These are phyloP conservation scores for Syrphus vitripennis DNA, from an alignment of 2,888 invertebrate species.

Conservation along the genomic window DNA sequence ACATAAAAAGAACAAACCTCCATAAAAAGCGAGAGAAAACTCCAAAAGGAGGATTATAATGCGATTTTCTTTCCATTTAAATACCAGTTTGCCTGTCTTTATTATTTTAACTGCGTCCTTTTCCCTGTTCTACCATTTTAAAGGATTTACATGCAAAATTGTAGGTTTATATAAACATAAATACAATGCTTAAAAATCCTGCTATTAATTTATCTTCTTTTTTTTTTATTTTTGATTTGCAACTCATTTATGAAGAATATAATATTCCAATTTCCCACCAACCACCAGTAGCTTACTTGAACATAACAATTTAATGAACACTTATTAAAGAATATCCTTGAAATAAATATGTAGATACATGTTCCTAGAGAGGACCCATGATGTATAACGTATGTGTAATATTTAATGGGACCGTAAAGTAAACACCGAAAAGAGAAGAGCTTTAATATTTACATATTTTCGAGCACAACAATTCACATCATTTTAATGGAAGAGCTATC, in stretches of 20 bases:
- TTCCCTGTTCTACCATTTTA: not conserved
- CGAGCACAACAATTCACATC: not conserved
- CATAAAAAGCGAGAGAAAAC: not conserved
- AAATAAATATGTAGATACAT: not conserved
- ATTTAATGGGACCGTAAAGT: not conserved
- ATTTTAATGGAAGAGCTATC: not conserved
- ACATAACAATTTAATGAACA: not conserved
- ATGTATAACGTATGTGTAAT: not conserved
- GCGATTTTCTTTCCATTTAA: constrained; percentile 18
- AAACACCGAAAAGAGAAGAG: not conserved
- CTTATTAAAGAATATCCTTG: not conserved
- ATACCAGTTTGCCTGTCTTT: constrained; percentile 6
- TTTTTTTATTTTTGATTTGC: not conserved
- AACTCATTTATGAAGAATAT: not conserved
- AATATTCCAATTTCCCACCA: not conserved
- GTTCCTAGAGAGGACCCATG: too few species aligned
- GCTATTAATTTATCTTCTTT: not conserved
- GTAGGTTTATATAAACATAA: not conserved
- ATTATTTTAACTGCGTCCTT: constrained; percentile 1
- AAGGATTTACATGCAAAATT: constrained; percentile 3
- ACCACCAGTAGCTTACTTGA: not conserved
- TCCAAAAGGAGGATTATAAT: not conserved
- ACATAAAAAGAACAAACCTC: not conserved
- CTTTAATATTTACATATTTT: not conserved
- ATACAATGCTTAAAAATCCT: not conserved